Evolutionary conservation across 1,140 invertebrate species (phyloP), one percentile per base, ranked within the genome.

Genomic region (Oryctes rhinoceros): DNA sequence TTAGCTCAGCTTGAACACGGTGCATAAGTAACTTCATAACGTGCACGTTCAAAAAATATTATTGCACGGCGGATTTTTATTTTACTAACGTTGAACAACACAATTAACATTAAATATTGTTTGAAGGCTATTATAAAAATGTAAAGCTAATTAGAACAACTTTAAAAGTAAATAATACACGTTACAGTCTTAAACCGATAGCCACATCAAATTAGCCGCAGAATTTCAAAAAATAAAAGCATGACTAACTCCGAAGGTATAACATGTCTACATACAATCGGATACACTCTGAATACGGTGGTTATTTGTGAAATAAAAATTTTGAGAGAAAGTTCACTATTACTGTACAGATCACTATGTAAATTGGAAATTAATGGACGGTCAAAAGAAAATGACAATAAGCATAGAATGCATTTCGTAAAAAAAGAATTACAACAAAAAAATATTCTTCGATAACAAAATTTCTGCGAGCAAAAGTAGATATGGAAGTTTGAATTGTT

Each of bases 321-420:
- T 71, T 71, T 71, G 9, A 71, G 65, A 71, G 65, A 71, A 71
- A 71, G 65, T 71, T 71, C 53, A 5, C 65, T 71, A 15, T 67
- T 67, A 67, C 62, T 67, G 62, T 9, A 71, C 35, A 18, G 53
- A 59, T 18, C 15, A n/a, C 13, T 59, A 59, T 59, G 53, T 59
- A 59, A 59, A 15, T 59, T 59, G 20, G 37, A 37, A 71, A 35
- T 20, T 4, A 35, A 71, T 71, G 24, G 13, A 24, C 18, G 18
- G 53, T n/a, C 65, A 62, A 62, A 62, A 2, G 11, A 67, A 67
- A 67, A 67, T 24, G 4, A 10, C 62, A 71, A 71, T 35, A 35
- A 7, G 11, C 11, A 71, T 67, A 18, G 2, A 37, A 4, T 35
- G 1, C 24, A 2, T 24, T 71, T 11, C 65, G 65, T 24, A 37